Evolutionary conservation across 2,113 vertebrate genomes (phyloP), one percentile per base, ranked within the genome.

Genomic region (Alethe castanea): DNA sequence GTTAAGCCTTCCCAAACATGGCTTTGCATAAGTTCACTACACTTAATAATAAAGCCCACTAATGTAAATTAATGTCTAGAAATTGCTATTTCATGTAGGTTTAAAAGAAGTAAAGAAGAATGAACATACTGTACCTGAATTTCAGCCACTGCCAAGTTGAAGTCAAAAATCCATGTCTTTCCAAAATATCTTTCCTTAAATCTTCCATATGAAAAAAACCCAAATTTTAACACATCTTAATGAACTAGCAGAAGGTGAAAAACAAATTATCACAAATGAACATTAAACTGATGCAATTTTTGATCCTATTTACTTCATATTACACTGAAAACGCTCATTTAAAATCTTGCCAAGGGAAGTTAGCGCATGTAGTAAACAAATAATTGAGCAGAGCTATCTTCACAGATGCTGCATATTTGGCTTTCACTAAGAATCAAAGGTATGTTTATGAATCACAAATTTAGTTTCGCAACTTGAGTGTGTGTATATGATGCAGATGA

Each of bases 111-210:
- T 42, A 2, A 47, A 13, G 28, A 78, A 90, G 50, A 87, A 77
- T 38, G 28, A 15, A 69, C 2, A 19, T 35, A 76, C 50, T 79
- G 45, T 98, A 98, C 98, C 98, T 98, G 95, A 92, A 98, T 94
- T 97, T 98, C 98, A 87, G 93, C 95, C 47, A 97, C 81, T 59
- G 96, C 96, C 91, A 97, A 96, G 62, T 86, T 96, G 71, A 98
- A 96, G 67, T 98, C 97, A 97, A 93, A 97, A 57, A 94, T 81
- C 93, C 97, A 97, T 23, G 60, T 92, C 53, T 92, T 97, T 82
- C 93, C 95, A 80, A 95, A 92, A 42, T 86, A 79, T 38, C 67
- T 97, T 95, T 88, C 81, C 84, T 70, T 95, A 94, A 97, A 91
- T 93, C 98, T 98, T 96, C 25, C 94, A 61, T 18, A 84, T 92